These are phyloP conservation scores for Ictidomys tridecemlineatus DNA, from an alignment of 2,113 vertebrate species.

Conservation along the genomic window DNA sequence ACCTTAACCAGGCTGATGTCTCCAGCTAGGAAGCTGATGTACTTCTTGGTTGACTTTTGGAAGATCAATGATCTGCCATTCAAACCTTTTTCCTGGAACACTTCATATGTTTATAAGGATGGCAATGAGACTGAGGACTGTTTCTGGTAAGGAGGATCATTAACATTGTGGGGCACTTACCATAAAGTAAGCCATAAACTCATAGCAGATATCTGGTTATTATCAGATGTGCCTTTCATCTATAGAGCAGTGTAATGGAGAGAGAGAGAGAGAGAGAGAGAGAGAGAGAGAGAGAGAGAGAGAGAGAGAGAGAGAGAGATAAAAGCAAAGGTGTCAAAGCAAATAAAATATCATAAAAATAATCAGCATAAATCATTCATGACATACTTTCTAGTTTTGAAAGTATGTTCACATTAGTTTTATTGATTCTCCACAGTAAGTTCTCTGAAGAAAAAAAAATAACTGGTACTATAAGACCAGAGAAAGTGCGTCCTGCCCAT, in stretches of 20 bases:
- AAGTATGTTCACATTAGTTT: neutral
- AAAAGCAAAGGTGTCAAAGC: neutral
- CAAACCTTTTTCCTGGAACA: slow-evolving; percentile 89
- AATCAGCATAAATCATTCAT: neutral
- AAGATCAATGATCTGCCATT: slow-evolving; percentile 55
- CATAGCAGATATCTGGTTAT: neutral
- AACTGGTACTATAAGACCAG: neutral
- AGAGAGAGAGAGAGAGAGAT: no score
- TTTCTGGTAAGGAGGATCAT: slow-evolving; percentile 91
- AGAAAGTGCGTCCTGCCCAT: neutral
- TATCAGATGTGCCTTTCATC: neutral
- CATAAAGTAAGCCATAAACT: neutral
- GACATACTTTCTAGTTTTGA: neutral
- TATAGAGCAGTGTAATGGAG: neutral
- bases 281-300: no score
- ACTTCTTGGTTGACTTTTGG: slow-evolving; percentile 92
- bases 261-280: neutral
- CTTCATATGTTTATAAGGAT: slow-evolving; percentile 93
- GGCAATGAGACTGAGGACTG: slow-evolving; percentile 90
- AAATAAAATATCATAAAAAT: neutral
- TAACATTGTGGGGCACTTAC: neutral
- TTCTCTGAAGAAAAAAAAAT: slow-evolving; percentile 36
- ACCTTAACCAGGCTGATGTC: slow-evolving; percentile 94
- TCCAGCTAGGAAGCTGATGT: slow-evolving; percentile 94
- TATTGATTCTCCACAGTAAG: neutral